These are phyloP conservation scores for Poliocrania exsul DNA, from an alignment of 2,797 vertebrate species.

Conservation along the genomic window DNA sequence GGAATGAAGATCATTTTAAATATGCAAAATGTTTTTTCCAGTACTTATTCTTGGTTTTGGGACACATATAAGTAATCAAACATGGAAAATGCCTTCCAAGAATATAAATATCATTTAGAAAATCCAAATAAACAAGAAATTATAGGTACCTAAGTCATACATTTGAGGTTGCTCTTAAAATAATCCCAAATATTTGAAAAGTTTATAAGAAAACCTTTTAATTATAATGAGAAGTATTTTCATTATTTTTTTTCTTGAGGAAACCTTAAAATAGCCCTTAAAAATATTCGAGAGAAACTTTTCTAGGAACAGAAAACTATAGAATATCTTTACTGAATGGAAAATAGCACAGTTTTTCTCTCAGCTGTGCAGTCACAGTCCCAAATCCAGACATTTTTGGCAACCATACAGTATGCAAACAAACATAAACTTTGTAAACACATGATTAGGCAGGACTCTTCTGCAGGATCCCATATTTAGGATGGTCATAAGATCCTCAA, in stretches of 20 bases:
- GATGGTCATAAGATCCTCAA: constrained; percentile 38
- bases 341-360: neutral
- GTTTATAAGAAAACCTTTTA: neutral
- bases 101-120: neutral
- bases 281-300: neutral
- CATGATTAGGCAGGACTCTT: constrained; percentile 35
- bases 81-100: neutral
- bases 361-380: neutral
- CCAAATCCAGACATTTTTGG: constrained; percentile 17
- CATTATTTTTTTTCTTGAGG: neutral
- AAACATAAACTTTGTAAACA: constrained; percentile 63
- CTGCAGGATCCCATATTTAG: constrained; percentile 23
- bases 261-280: neutral
- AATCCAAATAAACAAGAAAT: neutral
- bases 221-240: neutral
- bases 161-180: neutral
- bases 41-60: neutral
- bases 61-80: neutral
- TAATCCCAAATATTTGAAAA: neutral
- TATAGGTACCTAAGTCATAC: neutral
- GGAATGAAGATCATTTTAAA: neutral
- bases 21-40: neutral
- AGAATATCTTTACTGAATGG: neutral
- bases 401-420: constrained; percentile 39
- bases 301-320: neutral